phyloP scores from a whole-genome alignment of 2,797 vertebrate species.

The Xenopus petersii region DNA sequence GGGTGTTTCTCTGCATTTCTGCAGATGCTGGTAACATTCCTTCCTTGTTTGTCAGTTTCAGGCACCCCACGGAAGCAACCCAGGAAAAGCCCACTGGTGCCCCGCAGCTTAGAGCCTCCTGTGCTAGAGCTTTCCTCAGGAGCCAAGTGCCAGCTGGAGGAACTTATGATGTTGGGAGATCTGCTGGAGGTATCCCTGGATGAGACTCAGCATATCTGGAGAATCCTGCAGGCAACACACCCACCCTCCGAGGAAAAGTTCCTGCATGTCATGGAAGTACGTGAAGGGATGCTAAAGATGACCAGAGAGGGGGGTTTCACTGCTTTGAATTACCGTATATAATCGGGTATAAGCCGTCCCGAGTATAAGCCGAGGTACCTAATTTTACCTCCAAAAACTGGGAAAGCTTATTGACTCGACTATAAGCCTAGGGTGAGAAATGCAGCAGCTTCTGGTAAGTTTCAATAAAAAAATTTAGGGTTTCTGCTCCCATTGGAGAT shows the following conservation, averaged over 20 bases:
- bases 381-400: no score
- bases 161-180: slow-evolving; percentile 97
- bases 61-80: slow-evolving; percentile 90
- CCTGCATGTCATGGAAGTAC: slow-evolving; percentile 94
- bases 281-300: no score
- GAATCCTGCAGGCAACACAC: slow-evolving; percentile 95
- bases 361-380: no score
- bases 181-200: slow-evolving; percentile 94
- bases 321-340: no score
- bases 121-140: slow-evolving; percentile 87
- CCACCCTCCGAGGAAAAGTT: slow-evolving; percentile 93
- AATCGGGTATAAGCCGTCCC: no score
- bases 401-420: no score
- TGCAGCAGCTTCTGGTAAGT: no score
- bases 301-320: no score
- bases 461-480: no score
- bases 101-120: slow-evolving; percentile 91
- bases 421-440: no score
- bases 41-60: slow-evolving; percentile 66
- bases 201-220: slow-evolving; percentile 98
- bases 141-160: slow-evolving; percentile 91
- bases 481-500: no score
- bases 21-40: background rate
- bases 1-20: no score
- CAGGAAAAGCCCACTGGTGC: slow-evolving; percentile 90